These are phyloP conservation scores for Loxodonta africana DNA, from an alignment of 2,113 vertebrate species.

Conservation along the genomic window DNA sequence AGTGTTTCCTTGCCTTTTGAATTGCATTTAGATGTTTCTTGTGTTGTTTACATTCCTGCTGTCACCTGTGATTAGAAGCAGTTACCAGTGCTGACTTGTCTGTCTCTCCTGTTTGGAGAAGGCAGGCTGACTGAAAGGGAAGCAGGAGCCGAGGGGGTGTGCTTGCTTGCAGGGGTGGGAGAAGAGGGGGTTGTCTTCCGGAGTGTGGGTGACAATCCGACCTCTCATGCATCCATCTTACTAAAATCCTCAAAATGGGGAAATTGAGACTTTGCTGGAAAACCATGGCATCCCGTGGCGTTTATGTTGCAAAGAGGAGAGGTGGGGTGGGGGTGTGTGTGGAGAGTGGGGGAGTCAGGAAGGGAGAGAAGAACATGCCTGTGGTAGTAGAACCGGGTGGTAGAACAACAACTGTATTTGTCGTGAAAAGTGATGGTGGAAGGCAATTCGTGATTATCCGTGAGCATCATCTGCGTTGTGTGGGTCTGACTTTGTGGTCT, in stretches of 20 bases:
- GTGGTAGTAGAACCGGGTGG: not conserved
- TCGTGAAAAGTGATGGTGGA: fast-evolving
- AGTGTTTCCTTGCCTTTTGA: slow-evolving; percentile 38
- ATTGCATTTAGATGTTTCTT: slow-evolving; percentile 70
- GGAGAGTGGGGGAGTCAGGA: not conserved
- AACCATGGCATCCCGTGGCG: no score
- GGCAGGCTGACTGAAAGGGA: not conserved
- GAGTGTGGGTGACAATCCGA: fast-evolving
- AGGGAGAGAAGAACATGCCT: not conserved
- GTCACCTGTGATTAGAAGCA: slow-evolving; percentile 81
- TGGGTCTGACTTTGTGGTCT: not conserved
- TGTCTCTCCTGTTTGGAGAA: slow-evolving; percentile 65
- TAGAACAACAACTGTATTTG: not conserved
- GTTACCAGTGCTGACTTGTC: slow-evolving; percentile 40
- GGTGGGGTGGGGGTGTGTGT: not conserved
- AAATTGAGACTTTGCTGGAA: not conserved
- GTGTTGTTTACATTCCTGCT: slow-evolving; percentile 78
- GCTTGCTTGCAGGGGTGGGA: fast-evolving
- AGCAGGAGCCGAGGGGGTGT: not conserved
- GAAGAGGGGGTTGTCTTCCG: not conserved
- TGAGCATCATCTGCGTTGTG: fast-evolving
- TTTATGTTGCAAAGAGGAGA: not conserved
- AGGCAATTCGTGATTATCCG: not conserved
- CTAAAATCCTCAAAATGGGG: not conserved
- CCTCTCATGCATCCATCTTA: not conserved